A percentile compares a stretch with the other conserved stretches of the same genome.
Evolutionary conservation across 2,888 invertebrate genomes (phyloP).

Genomic region (Caenorhabditis auriculariae): DNA sequence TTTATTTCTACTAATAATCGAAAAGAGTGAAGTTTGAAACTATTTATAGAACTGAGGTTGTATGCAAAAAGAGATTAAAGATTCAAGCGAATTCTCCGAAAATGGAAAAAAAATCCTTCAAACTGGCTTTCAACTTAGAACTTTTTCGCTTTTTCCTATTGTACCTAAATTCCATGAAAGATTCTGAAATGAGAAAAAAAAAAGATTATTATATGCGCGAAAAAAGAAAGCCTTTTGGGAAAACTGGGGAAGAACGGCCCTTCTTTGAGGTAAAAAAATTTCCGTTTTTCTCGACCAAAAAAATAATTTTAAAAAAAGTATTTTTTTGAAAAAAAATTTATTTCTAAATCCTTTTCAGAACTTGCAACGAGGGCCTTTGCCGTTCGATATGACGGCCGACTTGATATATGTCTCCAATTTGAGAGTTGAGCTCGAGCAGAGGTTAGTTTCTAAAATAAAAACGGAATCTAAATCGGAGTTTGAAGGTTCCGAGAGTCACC

Average conservation of each 20-base stretch:
- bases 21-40: no score
- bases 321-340: not conserved
- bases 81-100: not conserved
- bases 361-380: conserved; percentile 34
- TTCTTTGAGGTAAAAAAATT: no score
- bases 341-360: conserved; percentile 29
- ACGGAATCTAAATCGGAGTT: not conserved
- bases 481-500: conserved; percentile 50
- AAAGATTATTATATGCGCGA: no score
- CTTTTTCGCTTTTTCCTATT: no score
- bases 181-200: no score
- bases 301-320: not conserved
- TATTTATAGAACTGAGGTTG: not conserved
- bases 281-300: no score
- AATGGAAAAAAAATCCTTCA: not conserved
- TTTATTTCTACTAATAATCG: no score
- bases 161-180: no score
- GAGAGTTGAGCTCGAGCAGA: conserved; percentile 35
- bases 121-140: no score
- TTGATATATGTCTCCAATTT: conserved; percentile 48
- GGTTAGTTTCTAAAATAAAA: conserved; percentile 8
- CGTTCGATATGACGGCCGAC: conserved; percentile 44
- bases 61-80: not conserved
- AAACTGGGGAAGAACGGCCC: no score
- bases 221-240: no score